Evolutionary conservation across 2,797 vertebrate species (phyloP), one percentile per base, ranked within the genome.

Genomic region (Rhynchonycteris naso): DNA sequence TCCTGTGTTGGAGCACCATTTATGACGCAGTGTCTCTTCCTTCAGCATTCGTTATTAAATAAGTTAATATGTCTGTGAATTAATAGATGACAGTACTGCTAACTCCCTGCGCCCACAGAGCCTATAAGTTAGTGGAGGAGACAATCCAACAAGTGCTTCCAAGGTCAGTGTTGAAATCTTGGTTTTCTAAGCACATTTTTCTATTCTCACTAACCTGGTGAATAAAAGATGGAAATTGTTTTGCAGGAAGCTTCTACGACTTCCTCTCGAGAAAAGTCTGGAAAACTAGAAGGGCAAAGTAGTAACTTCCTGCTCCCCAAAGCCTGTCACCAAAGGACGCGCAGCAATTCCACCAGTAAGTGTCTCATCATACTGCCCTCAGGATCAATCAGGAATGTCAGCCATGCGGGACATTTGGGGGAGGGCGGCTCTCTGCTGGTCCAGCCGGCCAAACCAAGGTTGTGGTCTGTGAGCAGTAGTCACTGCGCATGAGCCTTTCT

Each of bases 311-410:
- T 98, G 72, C 97, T 98, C 68, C 98, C 97, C 75, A 98, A 98
- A 96, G 97, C 81, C 50, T 95, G 93, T 63, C 98, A 98, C 90
- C 98, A 98, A n/a, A 98, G 98, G 97, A 98, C 98, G 33, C 98
- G 98, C 61, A 99, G 99, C 96, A 94, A 86, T 61, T 94, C 93
- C 2, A 94, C 88, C 38, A 87, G 93, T 94, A 66, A 94, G 93
- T 75, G 59, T 2, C 2, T 21, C 5, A 0, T 0, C 8, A 7
- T 35, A 7, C 43, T 18, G 11, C 24, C 10, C 11, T 21, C 5
- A 3, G 90, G 33, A 52, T 7, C 3, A 2, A 2, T 21, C 5
- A n/a, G 79, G n/a, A 15, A 1, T 8, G 0, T 12, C 1, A 14
- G n/a, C 0, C 28, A 33, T 2, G 38, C 0, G 22, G 74, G 80